Percentiles rank a stretch among this genome's conserved stretches.
Conservation (phyloP, 2,888 invertebrate genomes). For the Flabesymbios commensalis region DNA sequence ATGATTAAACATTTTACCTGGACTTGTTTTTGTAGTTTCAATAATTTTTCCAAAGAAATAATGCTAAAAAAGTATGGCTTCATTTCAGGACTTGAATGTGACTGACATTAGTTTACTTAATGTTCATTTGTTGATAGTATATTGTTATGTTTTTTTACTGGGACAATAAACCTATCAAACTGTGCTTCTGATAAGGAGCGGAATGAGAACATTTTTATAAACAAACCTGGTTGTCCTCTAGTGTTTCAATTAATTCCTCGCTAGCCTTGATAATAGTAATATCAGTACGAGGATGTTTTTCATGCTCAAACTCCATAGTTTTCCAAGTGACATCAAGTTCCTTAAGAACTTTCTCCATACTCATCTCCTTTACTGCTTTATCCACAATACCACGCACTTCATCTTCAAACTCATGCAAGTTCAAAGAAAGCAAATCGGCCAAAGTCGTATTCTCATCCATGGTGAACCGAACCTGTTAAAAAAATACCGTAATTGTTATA, state of each 20-base stretch:
- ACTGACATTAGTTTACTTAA: too few relatives aligned
- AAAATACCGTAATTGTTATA: not conserved
- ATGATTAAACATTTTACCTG: too few relatives aligned
- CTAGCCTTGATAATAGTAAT: conserved; percentile 84
- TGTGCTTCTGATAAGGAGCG: too few relatives aligned
- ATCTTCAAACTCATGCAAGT: conserved; percentile 95
- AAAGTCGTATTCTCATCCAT: conserved; percentile 92
- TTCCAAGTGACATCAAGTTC: conserved; percentile 92
- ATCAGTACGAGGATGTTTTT: conserved; percentile 84
- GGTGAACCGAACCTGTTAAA: conserved; percentile 81
- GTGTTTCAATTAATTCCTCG: conserved; percentile 93
- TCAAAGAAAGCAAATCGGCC: conserved; percentile 86
- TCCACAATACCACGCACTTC: conserved; percentile 95
- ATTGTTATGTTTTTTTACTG: too few relatives aligned
- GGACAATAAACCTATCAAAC: too few relatives aligned
- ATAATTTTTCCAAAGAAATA: too few relatives aligned
- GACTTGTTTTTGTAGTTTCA: too few relatives aligned
- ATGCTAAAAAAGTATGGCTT: not conserved
- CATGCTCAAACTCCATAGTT: conserved; percentile 83
- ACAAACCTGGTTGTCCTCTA: conserved; percentile 90
- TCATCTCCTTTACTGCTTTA: conserved; percentile 97
- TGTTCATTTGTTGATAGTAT: too few relatives aligned
- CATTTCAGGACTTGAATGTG: not conserved
- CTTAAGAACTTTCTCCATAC: conserved; percentile 92
- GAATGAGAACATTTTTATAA: too few relatives aligned